Evolutionary conservation across 35 echinoderm and acorn worm species (phyloP), one percentile per base, ranked within the genome.

Genomic region (Amphiura filiformis): DNA sequence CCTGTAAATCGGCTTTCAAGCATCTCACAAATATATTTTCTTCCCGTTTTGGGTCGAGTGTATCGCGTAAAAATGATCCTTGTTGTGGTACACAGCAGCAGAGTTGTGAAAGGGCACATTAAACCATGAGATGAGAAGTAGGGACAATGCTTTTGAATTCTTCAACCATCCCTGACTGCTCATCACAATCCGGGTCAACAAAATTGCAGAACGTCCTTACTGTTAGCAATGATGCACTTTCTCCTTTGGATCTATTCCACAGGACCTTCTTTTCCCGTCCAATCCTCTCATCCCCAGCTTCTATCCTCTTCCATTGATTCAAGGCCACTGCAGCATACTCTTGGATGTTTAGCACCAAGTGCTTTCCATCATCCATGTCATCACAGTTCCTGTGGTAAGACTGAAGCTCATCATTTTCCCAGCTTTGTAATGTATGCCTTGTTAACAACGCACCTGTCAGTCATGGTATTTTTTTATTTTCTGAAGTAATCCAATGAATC

Each of bases 221-320:
- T 26, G 77, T 34, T n/a, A 61, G n/a, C 13, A 80, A 37, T 37
- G 31, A 36, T 36, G 84, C 90, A 18, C 84, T 81, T 36, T 92
- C 84, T 7, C 34, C 78, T 37, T 78, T 78, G 0, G 42, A 13
- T 22, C 35, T 79, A 37, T 39, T 87, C 26, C 39, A 35, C 15
- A 81, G 77, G 13, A 80, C 28, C 52, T 80, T 33, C 78, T 82
- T 86, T 75, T 92, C 83, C n/a, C 78, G 61, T 32, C 90, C 90
- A 65, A 92, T 15, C 33, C 82, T 92, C 0, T 49, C 75, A 38
- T 76, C 39, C 5, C 36, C 36, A 13, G 7, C 26, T 52, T 92
- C 90, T 0, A 87, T 56, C 17, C 39, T 80, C 52, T 92, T 84
- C 90, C 90, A 89, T 81, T 90, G 80, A 84, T 36, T 61, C 33